phyloP scores from a whole-genome alignment of 2,797 vertebrate species.

The Anguilla marmorata region DNA sequence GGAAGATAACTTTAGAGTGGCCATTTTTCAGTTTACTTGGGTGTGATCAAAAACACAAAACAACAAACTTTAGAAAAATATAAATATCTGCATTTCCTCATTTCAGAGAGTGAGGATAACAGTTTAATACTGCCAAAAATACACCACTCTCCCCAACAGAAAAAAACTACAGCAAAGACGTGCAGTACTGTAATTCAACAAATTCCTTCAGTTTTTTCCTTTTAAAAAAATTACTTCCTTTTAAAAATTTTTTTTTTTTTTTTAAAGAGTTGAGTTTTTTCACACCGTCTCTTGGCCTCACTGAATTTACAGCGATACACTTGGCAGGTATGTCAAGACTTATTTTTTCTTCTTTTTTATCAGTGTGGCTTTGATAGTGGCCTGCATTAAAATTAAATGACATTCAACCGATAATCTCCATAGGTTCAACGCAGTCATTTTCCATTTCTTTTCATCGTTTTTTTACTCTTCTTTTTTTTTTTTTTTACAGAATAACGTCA shows the following conservation, averaged over 20 bases:
- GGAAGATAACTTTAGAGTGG: background rate
- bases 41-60: background rate
- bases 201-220: background rate
- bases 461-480: background rate
- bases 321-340: background rate
- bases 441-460: background rate
- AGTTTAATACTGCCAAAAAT: background rate
- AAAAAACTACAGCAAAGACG: background rate
- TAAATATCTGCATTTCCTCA: slow-evolving; percentile 7
- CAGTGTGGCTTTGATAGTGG: background rate
- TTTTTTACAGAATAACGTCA: slow-evolving; percentile 26
- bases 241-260: background rate
- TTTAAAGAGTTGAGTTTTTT: background rate
- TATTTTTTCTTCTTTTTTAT: background rate
- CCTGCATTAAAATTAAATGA: slow-evolving; percentile 11
- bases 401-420: background rate
- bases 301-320: slow-evolving; percentile 14
- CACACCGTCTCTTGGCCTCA: background rate
- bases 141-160: background rate
- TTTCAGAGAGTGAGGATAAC: background rate
- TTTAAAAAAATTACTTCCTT: background rate
- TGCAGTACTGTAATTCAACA: background rate
- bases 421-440: background rate
- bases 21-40: background rate
- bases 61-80: slow-evolving; percentile 18